Conservation (phyloP, 2,797 vertebrate species). For the Rhyacichthys aspro region DNA sequence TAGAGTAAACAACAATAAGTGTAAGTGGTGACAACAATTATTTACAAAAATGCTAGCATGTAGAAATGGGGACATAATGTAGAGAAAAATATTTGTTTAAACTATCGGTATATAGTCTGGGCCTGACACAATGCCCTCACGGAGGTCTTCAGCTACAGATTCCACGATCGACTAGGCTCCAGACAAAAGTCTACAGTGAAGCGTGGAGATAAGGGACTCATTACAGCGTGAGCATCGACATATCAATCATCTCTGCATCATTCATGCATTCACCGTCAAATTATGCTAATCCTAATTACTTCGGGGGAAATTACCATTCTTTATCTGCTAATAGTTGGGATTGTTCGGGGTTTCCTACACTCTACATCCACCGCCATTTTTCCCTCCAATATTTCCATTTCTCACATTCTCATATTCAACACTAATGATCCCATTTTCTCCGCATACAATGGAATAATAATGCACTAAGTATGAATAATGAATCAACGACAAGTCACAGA, state of each 20-base stretch:
- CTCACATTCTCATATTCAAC: constrained; percentile 74
- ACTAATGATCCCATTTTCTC: constrained; percentile 77
- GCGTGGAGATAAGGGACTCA: constrained; percentile 72
- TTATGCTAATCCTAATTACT: constrained; percentile 83
- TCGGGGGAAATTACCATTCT: constrained; percentile 75
- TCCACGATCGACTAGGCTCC: constrained; percentile 46
- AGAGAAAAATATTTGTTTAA: neutral
- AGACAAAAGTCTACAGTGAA: constrained; percentile 57
- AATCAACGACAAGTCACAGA: constrained; percentile 63
- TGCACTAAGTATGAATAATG: constrained; percentile 75
- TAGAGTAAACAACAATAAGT: no score
- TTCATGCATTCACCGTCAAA: constrained; percentile 73
- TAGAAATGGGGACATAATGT: neutral
- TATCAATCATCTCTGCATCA: constrained; percentile 77
- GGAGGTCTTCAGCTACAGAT: constrained; percentile 41
- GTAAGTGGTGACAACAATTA: no score
- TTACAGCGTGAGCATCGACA: constrained; percentile 68
- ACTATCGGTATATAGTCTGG: neutral
- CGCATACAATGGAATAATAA: constrained; percentile 76
- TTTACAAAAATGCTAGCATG: no score
- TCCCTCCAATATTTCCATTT: constrained; percentile 69
- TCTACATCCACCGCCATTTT: constrained; percentile 48
- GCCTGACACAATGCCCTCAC: constrained; percentile 23
- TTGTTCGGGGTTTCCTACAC: constrained; percentile 73
- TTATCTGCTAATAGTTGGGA: constrained; percentile 77